phyloP scores from a whole-genome alignment of 2,888 invertebrate genomes.

The Pandemis heparana region DNA sequence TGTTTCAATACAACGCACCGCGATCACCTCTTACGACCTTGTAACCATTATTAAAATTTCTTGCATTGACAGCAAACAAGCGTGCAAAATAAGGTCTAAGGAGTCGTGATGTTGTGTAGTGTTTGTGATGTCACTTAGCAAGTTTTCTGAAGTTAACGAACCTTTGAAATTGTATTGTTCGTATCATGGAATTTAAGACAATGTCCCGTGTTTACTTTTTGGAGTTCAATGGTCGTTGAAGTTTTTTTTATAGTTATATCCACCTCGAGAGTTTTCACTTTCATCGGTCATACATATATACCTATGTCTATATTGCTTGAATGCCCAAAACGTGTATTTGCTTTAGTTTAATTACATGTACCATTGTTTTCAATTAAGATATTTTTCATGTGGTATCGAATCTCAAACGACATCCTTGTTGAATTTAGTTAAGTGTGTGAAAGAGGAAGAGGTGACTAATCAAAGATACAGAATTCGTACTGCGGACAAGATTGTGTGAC shows the following conservation, averaged over 20 bases:
- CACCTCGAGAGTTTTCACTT: constrained; percentile 64
- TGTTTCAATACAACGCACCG: constrained; percentile 57
- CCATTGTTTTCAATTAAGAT: not conserved
- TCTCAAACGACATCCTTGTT: constrained; percentile 18
- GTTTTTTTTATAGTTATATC: constrained; percentile 58
- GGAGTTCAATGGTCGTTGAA: constrained; percentile 59
- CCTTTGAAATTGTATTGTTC: constrained; percentile 31
- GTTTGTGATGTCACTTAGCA: not conserved
- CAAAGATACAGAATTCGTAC: constrained; percentile 14
- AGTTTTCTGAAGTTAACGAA: constrained; percentile 7
- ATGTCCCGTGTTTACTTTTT: constrained; percentile 47
- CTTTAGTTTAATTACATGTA: not conserved
- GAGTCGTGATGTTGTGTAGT: constrained; percentile 8
- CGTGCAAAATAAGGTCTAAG: constrained; percentile 42
- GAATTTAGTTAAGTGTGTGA: constrained; percentile 22
- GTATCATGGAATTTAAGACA: constrained; percentile 24
- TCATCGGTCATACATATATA: constrained; percentile 44
- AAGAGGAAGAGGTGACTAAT: constrained; percentile 37
- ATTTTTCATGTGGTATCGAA: not conserved
- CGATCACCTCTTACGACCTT: constrained; percentile 51
- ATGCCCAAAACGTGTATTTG: not conserved
- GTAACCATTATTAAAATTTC: constrained; percentile 56
- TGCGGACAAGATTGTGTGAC: constrained; percentile 28
- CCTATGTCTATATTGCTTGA: not conserved
- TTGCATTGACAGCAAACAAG: constrained; percentile 48